These are phyloP conservation scores for Spinus pinus DNA, from an alignment of 2,797 vertebrate species.

Conservation along the genomic window DNA sequence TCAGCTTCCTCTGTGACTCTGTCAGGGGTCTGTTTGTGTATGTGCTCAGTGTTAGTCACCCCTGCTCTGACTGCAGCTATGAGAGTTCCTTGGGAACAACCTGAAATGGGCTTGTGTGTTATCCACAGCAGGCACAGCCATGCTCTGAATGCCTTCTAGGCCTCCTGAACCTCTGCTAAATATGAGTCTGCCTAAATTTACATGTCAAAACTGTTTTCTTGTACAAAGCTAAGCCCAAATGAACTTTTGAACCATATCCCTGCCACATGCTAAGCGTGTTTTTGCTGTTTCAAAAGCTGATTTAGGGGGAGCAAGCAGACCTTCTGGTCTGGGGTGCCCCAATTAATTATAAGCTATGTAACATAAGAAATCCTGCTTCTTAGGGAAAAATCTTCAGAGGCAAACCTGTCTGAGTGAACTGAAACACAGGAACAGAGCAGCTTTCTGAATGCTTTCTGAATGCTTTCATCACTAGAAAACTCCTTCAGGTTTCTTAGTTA, in stretches of 20 bases:
- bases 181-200: not conserved
- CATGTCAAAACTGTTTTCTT: not conserved
- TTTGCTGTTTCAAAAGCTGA: not conserved
- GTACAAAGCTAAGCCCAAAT: not conserved
- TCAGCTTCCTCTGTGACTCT: not conserved
- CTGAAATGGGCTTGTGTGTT: not conserved
- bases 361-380: not conserved
- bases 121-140: not conserved
- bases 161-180: not conserved
- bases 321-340: constrained; percentile 19
- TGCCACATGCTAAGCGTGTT: not conserved
- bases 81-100: not conserved
- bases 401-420: not conserved
- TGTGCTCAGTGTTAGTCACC: not conserved
- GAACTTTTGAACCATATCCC: constrained; percentile 29
- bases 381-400: not conserved
- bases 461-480: not conserved
- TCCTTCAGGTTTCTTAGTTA: not conserved
- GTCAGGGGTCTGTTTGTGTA: not conserved
- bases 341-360: not conserved
- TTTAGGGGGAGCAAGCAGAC: not conserved
- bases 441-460: not conserved
- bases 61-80: not conserved
- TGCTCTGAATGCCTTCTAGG: not conserved
- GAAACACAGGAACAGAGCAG: not conserved